These are phyloP conservation scores for Phaethon lepturus DNA, from an alignment of 2,113 vertebrate genomes.

Conservation along the genomic window DNA sequence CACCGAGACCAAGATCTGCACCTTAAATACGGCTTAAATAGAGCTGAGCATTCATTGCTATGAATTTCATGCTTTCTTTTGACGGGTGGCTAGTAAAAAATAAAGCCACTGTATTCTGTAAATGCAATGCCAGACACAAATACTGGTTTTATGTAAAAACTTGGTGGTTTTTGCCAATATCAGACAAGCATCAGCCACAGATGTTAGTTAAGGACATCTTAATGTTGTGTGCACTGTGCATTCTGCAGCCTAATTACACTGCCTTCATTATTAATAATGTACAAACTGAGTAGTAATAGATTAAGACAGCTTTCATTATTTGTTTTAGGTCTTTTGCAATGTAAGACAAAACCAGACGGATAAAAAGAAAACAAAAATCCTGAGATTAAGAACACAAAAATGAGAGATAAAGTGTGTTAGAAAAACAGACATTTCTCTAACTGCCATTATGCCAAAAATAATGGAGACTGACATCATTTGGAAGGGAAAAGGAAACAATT, in stretches of 20 bases:
- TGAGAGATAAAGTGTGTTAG: neutral
- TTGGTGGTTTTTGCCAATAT: constrained; percentile 24
- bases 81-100: neutral
- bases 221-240: constrained; percentile 19
- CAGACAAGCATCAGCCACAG: constrained; percentile 34
- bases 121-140: constrained; percentile 7
- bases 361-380: neutral
- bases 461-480: constrained; percentile 46
- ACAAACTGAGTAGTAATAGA: constrained; percentile 11
- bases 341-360: neutral
- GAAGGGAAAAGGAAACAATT: constrained; percentile 41
- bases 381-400: neutral
- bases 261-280: constrained; percentile 49
- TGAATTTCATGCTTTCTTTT: neutral
- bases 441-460: constrained; percentile 1
- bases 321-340: neutral
- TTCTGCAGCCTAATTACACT: constrained; percentile 59
- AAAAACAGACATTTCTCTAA: neutral
- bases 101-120: neutral
- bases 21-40: neutral
- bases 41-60: neutral
- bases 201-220: constrained; percentile 56
- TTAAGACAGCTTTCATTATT: constrained; percentile 40
- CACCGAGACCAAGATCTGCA: neutral
- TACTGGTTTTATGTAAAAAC: constrained; percentile 5